A percentile compares a stretch with the other conserved stretches of the same genome.
phyloP scores from a whole-genome alignment of 2,888 invertebrate genomes.

The Erebia aethiops region DNA sequence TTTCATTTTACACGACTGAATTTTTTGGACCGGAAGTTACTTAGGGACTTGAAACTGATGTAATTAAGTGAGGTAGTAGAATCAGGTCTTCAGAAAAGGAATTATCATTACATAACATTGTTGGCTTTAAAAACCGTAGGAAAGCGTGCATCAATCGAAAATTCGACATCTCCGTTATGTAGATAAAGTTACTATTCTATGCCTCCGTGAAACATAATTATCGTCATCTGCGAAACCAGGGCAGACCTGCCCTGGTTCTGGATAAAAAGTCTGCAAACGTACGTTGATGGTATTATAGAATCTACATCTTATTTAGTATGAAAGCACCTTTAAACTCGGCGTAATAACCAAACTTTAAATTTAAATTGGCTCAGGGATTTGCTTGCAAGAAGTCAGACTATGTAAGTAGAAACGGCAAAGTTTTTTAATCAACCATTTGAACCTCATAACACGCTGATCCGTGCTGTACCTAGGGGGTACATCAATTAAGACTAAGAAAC shows the following conservation, averaged over 20 bases:
- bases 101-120: no score
- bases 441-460: constrained; percentile 33
- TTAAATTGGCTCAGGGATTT: constrained; percentile 32
- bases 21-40: constrained; percentile 8
- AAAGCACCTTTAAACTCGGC: constrained; percentile 16
- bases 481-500: constrained; percentile 47
- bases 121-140: no score
- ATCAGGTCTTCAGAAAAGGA: no score
- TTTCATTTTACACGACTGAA: constrained; percentile 4
- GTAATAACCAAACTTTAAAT: constrained; percentile 31
- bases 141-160: no score
- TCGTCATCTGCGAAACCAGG: no score
- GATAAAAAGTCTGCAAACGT: no score
- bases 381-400: constrained; percentile 29
- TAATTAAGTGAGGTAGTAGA: neutral
- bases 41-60: neutral
- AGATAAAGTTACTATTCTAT: no score
- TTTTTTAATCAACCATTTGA: constrained; percentile 41
- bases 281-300: constrained; percentile 1
- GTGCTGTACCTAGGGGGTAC: constrained; percentile 35
- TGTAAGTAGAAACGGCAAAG: constrained; percentile 32
- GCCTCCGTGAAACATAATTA: no score
- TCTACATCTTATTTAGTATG: constrained; percentile 16
- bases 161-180: no score
- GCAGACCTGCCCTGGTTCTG: no score